A percentile compares a stretch with the other conserved stretches of the same genome.
Evolutionary conservation across 2,888 invertebrate genomes (phyloP).

Genomic region (Himalopsyche tibetana): DNA sequence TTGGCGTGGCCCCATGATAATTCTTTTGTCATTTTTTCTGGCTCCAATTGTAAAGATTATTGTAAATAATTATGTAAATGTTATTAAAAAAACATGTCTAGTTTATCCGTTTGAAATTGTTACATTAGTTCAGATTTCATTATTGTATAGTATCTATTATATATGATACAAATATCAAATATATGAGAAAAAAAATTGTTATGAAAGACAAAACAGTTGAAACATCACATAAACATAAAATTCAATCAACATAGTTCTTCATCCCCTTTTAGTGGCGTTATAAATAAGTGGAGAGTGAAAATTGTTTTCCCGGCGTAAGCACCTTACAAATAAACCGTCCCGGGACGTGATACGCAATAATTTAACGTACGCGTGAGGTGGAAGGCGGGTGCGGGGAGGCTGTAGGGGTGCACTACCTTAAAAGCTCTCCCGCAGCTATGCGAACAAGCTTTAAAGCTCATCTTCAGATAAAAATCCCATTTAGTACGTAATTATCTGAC

Average conservation of each 20-base stretch:
- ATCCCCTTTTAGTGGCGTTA: constrained; percentile 63
- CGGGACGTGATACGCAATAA: constrained; percentile 63
- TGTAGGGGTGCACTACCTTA: constrained; percentile 18
- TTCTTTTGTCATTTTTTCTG: too few relatives aligned
- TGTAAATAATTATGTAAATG: too few relatives aligned
- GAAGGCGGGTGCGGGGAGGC: background rate
- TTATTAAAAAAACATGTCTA: too few relatives aligned
- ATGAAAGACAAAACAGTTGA: background rate
- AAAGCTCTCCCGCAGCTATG: background rate
- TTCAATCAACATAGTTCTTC: constrained; percentile 63
- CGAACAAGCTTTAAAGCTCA: background rate
- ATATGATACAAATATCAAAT: too few relatives aligned
- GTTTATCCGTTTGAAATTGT: too few relatives aligned
- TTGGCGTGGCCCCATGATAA: too few relatives aligned
- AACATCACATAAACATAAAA: constrained; percentile 51
- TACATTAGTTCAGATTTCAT: too few relatives aligned
- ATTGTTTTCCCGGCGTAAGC: constrained; percentile 63
- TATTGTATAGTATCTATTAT: too few relatives aligned
- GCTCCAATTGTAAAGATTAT: too few relatives aligned
- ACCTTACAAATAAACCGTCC: constrained; percentile 61
- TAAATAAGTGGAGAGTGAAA: constrained; percentile 63
- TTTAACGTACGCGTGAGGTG: constrained; percentile 55
- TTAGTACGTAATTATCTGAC: too few relatives aligned
- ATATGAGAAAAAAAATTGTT: too few relatives aligned
- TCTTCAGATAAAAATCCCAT: too few relatives aligned